Base-by-base conservation (phyloP, 1,140 invertebrate species). In the Acarapis woodi region DNA sequence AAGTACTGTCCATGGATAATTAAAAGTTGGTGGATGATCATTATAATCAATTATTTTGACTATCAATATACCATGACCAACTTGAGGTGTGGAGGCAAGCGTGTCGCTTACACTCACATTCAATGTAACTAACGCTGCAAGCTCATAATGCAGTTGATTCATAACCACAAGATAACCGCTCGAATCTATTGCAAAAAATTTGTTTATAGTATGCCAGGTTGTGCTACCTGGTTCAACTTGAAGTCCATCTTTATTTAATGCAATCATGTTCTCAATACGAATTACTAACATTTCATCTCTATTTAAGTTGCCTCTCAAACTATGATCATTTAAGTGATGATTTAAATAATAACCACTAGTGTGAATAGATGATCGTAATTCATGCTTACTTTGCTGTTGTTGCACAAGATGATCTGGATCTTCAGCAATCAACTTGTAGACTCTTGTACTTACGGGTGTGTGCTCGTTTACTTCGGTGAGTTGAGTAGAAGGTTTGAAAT, bases 361-460 rank as follows among this genome's bases (percentile, higher is more conserved):
- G n/a, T n/a, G n/a, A n/a, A n/a, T n/a, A n/a, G n/a, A n/a, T n/a
- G n/a, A n/a, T n/a, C n/a, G n/a, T n/a, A n/a, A n/a, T n/a, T n/a
- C n/a, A n/a, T n/a, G n/a, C n/a, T n/a, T n/a, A n/a, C n/a, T n/a
- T n/a, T n/a, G n/a, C n/a, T n/a, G n/a, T n/a, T 47, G n/a, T n/a
- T n/a, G n/a, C n/a, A n/a, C n/a, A n/a, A n/a, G n/a, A 20, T 71
- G 69, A 55, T 87, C 82, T 0, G 74, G 74, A 60, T 87, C 80
- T 21, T 66, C 57, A 1, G 77, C 78, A 32, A 66, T 59, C 14
- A 85, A 49, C 2, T 61, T 67, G 32, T 77, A 64, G 9, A 88
- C 35, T 37, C 22, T 15, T 3, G 23, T 22, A 12, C 32, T 25
- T n/a, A 22, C n/a, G 10, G 24, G 5, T 10, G 22, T 22, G 9